Percentiles rank a stretch among this genome's conserved stretches.
phyloP scores from a whole-genome alignment of 2,797 vertebrate species.

The Oophaga sylvatica region DNA sequence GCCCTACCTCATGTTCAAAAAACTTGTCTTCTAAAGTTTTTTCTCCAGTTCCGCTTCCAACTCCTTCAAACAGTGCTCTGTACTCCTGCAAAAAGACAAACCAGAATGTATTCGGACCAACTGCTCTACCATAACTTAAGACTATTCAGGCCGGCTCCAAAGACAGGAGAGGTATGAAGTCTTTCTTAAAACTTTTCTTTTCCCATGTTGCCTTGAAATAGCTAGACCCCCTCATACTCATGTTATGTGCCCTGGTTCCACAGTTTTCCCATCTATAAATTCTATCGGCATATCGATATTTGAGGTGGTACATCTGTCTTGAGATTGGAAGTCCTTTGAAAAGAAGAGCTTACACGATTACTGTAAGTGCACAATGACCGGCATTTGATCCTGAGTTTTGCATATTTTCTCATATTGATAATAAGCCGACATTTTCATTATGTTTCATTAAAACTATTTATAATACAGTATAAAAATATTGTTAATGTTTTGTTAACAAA shows the following conservation, averaged over 20 bases:
- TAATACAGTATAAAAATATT: neutral
- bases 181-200: neutral
- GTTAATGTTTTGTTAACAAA: neutral
- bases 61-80: constrained; percentile 82
- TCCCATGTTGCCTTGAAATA: neutral
- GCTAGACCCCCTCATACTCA: too few species aligned
- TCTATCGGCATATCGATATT: too few species aligned
- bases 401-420: too few species aligned
- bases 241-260: too few species aligned
- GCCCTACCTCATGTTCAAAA: constrained; percentile 86
- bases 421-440: too few species aligned
- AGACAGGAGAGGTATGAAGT: neutral
- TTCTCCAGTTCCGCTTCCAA: constrained; percentile 74
- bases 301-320: too few species aligned
- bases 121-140: too few species aligned
- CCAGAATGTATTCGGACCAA: neutral
- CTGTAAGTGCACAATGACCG: too few species aligned
- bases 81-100: constrained; percentile 77
- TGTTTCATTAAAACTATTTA: neutral
- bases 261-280: too few species aligned
- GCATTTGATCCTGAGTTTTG: too few species aligned
- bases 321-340: too few species aligned
- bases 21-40: constrained; percentile 89
- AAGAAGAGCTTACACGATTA: too few species aligned
- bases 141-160: neutral